Percentiles rank a stretch among this genome's conserved stretches.
phyloP scores from a whole-genome alignment of 2,888 invertebrate species.

The Sphaerophoria rueppellii region DNA sequence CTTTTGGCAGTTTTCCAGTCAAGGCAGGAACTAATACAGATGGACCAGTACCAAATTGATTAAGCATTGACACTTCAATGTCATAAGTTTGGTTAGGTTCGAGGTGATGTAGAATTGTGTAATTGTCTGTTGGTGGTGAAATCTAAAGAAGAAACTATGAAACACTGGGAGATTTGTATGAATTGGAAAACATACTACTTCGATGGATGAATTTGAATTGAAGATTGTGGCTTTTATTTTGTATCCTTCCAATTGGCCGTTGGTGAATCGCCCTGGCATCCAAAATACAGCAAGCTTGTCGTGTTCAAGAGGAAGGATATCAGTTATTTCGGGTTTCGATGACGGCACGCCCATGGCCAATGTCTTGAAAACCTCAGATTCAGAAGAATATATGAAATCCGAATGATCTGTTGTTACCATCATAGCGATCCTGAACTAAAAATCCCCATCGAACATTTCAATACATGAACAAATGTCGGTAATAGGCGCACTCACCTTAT shows the following conservation, averaged over 20 bases:
- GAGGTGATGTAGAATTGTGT: constrained; percentile 85
- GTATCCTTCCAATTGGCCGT: constrained; percentile 94
- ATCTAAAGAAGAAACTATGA: constrained; percentile 7
- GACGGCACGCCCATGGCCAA: constrained; percentile 88
- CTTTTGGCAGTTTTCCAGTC: constrained; percentile 84
- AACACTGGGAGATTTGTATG: neutral
- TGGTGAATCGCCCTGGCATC: constrained; percentile 93
- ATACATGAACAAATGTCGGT: neutral
- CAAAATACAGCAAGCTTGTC: constrained; percentile 93
- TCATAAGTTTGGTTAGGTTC: constrained; percentile 88
- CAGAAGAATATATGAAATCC: constrained; percentile 88
- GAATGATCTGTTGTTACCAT: constrained; percentile 85
- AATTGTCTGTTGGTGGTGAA: constrained; percentile 15
- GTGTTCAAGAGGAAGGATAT: constrained; percentile 90
- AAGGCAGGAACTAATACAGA: constrained; percentile 85
- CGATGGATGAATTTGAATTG: constrained; percentile 84
- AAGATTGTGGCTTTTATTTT: constrained; percentile 87
- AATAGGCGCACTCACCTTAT: constrained; percentile 86
- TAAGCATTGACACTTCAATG: constrained; percentile 91
- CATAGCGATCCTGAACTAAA: constrained; percentile 92
- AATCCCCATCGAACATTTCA: constrained; percentile 77
- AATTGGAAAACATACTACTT: constrained; percentile 84
- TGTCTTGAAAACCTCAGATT: constrained; percentile 90
- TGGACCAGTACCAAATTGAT: constrained; percentile 91
- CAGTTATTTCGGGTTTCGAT: constrained; percentile 89